Base-by-base conservation (phyloP, 2,797 vertebrate genomes). In the Xenops minutus region DNA sequence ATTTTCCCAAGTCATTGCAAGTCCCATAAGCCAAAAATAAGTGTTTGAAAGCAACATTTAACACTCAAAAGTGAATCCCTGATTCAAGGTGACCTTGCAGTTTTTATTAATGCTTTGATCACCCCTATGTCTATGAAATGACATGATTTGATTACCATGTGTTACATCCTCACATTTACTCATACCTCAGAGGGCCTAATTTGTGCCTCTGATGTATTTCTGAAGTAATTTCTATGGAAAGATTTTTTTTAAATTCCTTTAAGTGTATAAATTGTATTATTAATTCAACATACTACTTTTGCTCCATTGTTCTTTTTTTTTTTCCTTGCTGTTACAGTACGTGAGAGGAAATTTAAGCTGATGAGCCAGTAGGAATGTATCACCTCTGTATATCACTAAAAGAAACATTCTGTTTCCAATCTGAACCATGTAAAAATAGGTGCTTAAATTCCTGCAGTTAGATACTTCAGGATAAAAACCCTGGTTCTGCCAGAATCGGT, bases 41-140 rank as follows among this genome's bases (percentile, higher is more conserved):
- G 52, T 54, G 52, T 88, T 92, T 15, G 49, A 93, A 88, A 92
- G 58, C 77, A 77, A 48, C 3, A 26, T 66, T 93, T 90, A 92
- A 81, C 88, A 85, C 85, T 91, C 29, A 21, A 87, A 96, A 89
- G 58, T 37, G 76, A 93, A 68, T 94, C 79, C 72, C 81, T 34
- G 29, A 59, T 85, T 96, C 95, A 97, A 96, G 96, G 96, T 97
- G 96, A 97, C 93, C 96, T 93, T 96, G 89, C 80, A 73, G 69
- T 74, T 95, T 95, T 92, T 89, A 85, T 94, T 95, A 94, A 93
- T 88, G 86, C 86, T 96, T 97, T 97, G 96, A 97, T 97, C 96
- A 95, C 68, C 90, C 93, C 74, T 39, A 29, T 78, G 77, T 84
- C 94, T 94, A 44, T 87, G 88, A 96, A 91, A 94, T 94, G 89